These are phyloP conservation scores for Acrobasis consociella DNA, from an alignment of 2,888 invertebrate genomes.

Conservation along the genomic window DNA sequence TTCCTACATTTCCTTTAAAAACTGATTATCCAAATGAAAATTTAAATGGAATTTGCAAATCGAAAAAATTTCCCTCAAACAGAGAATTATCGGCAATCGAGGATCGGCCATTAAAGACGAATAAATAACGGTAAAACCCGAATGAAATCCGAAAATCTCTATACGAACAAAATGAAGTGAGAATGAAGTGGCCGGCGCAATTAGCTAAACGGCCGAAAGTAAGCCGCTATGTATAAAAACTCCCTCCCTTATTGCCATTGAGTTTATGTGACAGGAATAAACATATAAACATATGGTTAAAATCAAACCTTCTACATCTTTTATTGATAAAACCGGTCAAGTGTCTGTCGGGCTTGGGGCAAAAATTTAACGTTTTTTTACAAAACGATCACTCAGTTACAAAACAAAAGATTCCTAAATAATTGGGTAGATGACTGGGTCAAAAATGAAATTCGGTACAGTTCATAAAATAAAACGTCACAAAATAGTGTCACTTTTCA, in stretches of 20 bases:
- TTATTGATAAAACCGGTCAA: too few relatives aligned
- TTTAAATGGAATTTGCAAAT: slow-evolving; percentile 1
- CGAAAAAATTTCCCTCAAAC: slow-evolving; percentile 5
- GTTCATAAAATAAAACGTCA: too few relatives aligned
- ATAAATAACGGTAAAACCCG: slow-evolving; percentile 21
- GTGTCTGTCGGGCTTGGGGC: too few relatives aligned
- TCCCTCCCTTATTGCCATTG: background rate
- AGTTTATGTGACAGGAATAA: background rate
- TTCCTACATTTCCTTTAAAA: background rate
- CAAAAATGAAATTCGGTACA: too few relatives aligned
- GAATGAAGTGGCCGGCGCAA: slow-evolving; percentile 28
- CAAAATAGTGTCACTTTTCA: too few relatives aligned
- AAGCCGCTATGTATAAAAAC: slow-evolving; percentile 18
- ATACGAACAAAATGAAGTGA: slow-evolving; percentile 26
- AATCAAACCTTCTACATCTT: background rate
- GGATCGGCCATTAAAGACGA: slow-evolving; percentile 17
- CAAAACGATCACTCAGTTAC: too few relatives aligned
- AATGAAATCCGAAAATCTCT: slow-evolving; percentile 22
- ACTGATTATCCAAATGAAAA: background rate
- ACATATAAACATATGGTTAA: too few relatives aligned
- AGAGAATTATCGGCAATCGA: slow-evolving; percentile 18
- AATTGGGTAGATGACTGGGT: too few relatives aligned
- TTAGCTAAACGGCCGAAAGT: slow-evolving; percentile 28
- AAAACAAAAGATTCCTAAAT: too few relatives aligned
- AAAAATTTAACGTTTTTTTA: too few relatives aligned